phyloP scores from a whole-genome alignment of 2,888 invertebrate genomes.

The Melanchra persicariae region DNA sequence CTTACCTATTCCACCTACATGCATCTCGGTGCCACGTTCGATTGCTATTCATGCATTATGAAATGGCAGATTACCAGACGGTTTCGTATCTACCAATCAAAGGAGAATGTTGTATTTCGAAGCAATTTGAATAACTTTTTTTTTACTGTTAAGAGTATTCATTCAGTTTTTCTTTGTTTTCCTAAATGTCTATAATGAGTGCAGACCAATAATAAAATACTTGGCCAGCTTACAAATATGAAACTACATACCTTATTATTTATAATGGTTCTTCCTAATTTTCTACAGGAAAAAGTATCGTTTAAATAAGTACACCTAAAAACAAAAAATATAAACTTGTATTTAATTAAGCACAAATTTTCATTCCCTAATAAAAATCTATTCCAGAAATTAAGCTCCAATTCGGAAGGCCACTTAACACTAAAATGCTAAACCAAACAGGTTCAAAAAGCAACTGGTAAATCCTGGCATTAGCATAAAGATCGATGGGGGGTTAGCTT shows the following conservation, averaged over 20 bases:
- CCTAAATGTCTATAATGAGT: neutral
- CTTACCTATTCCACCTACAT: too few species aligned
- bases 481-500: conserved; percentile 61
- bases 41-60: neutral
- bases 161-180: neutral
- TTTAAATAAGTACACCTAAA: neutral
- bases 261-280: too few species aligned
- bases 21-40: neutral
- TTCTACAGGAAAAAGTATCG: too few species aligned
- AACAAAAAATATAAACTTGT: neutral
- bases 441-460: conserved; percentile 64
- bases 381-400: conserved; percentile 1
- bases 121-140: neutral
- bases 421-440: conserved; percentile 42
- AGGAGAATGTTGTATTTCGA: neutral
- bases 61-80: neutral
- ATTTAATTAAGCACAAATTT: neutral
- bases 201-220: too few species aligned
- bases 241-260: too few species aligned
- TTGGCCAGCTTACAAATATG: too few species aligned
- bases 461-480: conserved; percentile 63
- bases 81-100: neutral
- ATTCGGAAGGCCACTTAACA: conserved; percentile 41
- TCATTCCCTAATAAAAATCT: neutral
- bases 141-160: neutral